Conservation (phyloP, 2,888 invertebrate species). For the Siphlonurus alternatus region DNA sequence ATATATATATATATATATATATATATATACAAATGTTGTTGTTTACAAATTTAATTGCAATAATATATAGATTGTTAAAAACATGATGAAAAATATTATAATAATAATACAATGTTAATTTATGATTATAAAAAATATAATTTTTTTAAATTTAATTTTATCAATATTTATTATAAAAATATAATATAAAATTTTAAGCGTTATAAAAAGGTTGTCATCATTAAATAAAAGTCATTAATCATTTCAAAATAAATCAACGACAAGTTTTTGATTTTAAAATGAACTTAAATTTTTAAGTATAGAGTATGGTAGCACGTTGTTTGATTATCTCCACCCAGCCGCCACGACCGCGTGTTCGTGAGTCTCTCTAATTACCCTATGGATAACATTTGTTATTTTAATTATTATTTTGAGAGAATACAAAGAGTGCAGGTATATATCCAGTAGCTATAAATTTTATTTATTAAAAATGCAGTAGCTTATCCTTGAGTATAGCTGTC, state of each 20-base stretch:
- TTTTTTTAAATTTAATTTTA: no score
- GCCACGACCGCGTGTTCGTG: background rate
- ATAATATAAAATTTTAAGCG: background rate
- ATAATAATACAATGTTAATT: no score
- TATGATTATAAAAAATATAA: no score
- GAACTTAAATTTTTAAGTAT: background rate
- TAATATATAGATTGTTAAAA: no score
- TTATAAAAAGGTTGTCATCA: background rate
- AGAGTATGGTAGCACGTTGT: background rate
- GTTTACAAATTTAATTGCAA: no score
- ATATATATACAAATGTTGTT: no score
- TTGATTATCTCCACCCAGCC: background rate
- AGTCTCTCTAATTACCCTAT: background rate
- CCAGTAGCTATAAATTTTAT: background rate
- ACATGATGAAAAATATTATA: no score
- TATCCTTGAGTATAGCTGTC: no score
- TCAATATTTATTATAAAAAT: no score
- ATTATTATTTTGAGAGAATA: background rate
- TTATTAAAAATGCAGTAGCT: background rate
- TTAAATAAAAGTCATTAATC: background rate
- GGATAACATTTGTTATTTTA: background rate
- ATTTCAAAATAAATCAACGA: background rate
- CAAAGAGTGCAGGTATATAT: background rate
- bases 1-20: no score
- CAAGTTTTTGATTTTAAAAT: background rate